Base-by-base conservation (phyloP, 2,113 vertebrate species). In the Sphyrna mokarran region DNA sequence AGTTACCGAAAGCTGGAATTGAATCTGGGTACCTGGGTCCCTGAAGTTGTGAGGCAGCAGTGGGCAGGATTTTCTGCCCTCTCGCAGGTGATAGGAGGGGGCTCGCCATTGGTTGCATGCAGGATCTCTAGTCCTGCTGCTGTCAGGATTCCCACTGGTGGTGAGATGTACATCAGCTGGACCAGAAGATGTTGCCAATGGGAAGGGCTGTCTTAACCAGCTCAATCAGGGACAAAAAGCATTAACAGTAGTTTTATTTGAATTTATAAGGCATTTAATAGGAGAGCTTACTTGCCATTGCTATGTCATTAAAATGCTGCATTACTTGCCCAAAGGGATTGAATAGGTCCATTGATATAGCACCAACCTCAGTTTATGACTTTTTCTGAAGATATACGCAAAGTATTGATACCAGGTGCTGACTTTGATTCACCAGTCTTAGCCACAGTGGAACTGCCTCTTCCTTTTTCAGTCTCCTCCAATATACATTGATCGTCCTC, bases 341-440 rank as follows among this genome's bases (percentile, higher is more conserved):
- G 68, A 69, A 43, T 70, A 70, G 14, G 48, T 18, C 90, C 68
- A 8, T 68, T 43, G 22, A 22, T 13, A 95, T 14, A 0, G 29
- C 1, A 83, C 96, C 22, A 96, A 99, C 98, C 98, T 98, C 97
- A 97, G 96, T 97, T 98, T n/a, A 96, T 96, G 1, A 10, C 96
- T 89, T 96, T 98, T 20, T 96, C 97, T 33, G 97, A 97, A 0
- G 97, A 97, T 11, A 97, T 97, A 18, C 97, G 98, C 98, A 98
- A 99, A 0, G 98, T 97, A 3, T 97, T 98, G 95, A 98, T 98
- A 97, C 97, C 98, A 86, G 97, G 97, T 40, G 96, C 91, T 18
- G 97, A 97, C 72, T 20, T 96, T 10, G 96, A 33, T 76, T 98
- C 98, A 87, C 96, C 95, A 1, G 97, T 98, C 96, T 98, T 99